phyloP scores from a whole-genome alignment of 2,113 vertebrate genomes.

The Eleginops maclovinus region DNA sequence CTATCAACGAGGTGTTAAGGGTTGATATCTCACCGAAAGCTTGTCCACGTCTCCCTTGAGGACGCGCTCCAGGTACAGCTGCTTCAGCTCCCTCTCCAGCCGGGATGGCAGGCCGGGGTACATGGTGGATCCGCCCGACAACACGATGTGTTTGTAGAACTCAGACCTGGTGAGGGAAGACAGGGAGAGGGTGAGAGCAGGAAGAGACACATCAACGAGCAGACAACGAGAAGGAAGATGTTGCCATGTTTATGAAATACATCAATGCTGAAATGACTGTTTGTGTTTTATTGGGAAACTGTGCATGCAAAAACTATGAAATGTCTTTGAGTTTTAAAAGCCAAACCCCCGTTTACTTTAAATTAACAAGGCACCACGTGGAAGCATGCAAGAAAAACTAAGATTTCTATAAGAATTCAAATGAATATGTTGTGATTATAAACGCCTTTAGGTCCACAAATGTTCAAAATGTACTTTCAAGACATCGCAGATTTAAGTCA shows the following conservation, averaged over 20 bases:
- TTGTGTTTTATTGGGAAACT: too few species aligned
- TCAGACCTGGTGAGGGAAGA: constrained; percentile 85
- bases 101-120: constrained; percentile 96
- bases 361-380: too few species aligned
- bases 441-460: background rate
- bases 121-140: constrained; percentile 99
- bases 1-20: background rate
- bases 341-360: too few species aligned
- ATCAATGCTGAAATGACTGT: too few species aligned
- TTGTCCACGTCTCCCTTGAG: constrained; percentile 99
- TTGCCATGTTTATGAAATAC: too few species aligned
- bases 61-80: constrained; percentile 97
- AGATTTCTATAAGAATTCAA: too few species aligned
- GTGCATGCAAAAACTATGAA: too few species aligned
- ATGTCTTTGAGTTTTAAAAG: too few species aligned
- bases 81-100: constrained; percentile 97
- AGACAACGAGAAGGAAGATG: background rate
- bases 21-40: constrained; percentile 90
- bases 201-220: background rate
- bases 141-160: constrained; percentile 99
- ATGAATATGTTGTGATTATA: too few species aligned
- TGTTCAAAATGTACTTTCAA: background rate
- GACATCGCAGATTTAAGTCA: background rate
- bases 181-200: background rate
- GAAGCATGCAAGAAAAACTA: too few species aligned